Evolutionary conservation across 2,888 invertebrate genomes (phyloP).

Genomic region (Nezara viridula): DNA sequence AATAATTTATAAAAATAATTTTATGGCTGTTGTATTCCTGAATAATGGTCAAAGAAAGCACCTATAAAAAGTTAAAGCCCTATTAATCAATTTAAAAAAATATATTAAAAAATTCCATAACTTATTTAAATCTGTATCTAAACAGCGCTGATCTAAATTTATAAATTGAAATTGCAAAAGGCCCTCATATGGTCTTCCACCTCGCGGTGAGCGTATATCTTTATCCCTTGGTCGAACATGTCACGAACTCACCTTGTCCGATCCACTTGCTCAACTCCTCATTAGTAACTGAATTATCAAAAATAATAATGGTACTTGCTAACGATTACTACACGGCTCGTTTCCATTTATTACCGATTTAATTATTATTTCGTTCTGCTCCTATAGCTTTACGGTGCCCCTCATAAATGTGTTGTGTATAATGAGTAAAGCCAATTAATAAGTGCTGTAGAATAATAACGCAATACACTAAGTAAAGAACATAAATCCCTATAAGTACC

Average conservation of each 20-base stretch:
- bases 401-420: background rate
- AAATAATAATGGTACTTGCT: background rate
- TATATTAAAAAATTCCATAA: no score
- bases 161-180: background rate
- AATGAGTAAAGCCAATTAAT: background rate
- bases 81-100: no score
- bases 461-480: background rate
- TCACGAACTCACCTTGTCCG: background rate
- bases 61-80: no score
- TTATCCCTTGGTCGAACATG: background rate
- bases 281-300: background rate
- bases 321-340: background rate
- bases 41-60: no score
- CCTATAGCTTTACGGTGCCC: background rate
- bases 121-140: background rate
- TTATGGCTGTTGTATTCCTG: no score
- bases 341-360: background rate
- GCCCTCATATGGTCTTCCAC: background rate
- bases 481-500: background rate
- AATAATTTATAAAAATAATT: no score
- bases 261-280: background rate
- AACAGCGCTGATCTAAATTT: background rate
- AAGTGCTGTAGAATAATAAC: background rate
- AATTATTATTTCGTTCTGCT: background rate
- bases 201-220: background rate